phyloP scores from a whole-genome alignment of 2,888 invertebrate species.

The Hirtodrosophila duncani region DNA sequence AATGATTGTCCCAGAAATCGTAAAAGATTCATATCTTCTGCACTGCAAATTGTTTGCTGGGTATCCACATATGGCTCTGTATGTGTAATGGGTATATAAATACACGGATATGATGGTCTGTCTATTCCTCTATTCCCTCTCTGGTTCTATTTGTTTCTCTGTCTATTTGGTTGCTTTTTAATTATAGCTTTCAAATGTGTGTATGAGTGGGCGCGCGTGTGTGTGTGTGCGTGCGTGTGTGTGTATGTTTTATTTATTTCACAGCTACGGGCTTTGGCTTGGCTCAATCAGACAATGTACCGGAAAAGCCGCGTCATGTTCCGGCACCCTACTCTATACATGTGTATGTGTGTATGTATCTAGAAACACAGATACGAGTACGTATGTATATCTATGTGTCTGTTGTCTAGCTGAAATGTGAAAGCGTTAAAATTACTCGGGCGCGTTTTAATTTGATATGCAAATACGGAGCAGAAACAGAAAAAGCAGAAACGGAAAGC shows the following conservation, averaged over 20 bases:
- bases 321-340: slow-evolving; percentile 36
- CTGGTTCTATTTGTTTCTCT: slow-evolving; percentile 12
- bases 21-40: no score
- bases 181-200: slow-evolving; percentile 73
- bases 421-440: slow-evolving; percentile 70
- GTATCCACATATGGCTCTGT: no score
- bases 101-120: slow-evolving; percentile 6
- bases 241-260: slow-evolving; percentile 73
- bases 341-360: slow-evolving; percentile 19
- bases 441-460: slow-evolving; percentile 73
- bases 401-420: slow-evolving; percentile 20
- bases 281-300: slow-evolving; percentile 67
- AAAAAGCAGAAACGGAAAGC: slow-evolving; percentile 71
- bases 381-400: slow-evolving; percentile 33
- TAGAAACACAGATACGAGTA: background rate
- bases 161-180: slow-evolving; percentile 60
- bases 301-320: slow-evolving; percentile 64
- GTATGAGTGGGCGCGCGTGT: no score
- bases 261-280: slow-evolving; percentile 64
- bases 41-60: no score
- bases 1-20: no score
- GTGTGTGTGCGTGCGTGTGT: no score
- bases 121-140: slow-evolving; percentile 5
- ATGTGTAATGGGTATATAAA: slow-evolving; percentile 13
- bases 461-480: slow-evolving; percentile 71